Evolutionary conservation across 2,888 invertebrate genomes (phyloP).

Genomic region (Syritta pipiens): DNA sequence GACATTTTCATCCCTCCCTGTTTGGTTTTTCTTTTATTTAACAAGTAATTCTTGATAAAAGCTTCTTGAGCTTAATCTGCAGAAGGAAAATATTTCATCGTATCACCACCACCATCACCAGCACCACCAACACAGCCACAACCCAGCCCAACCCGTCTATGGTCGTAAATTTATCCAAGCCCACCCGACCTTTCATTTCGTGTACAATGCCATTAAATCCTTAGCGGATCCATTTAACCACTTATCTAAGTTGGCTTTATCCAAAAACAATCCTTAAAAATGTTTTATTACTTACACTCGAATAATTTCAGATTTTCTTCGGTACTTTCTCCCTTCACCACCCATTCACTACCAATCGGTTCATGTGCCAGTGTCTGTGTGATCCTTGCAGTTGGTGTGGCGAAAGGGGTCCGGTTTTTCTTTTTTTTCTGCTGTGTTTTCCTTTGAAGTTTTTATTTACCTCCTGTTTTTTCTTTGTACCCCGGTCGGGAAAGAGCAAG

Average conservation of each 20-base stretch:
- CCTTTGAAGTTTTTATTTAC: constrained; percentile 68
- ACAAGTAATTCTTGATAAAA: constrained; percentile 44
- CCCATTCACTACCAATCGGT: not conserved
- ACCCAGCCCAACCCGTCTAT: not conserved
- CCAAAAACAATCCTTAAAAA: constrained; percentile 68
- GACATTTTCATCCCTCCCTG: too few relatives aligned
- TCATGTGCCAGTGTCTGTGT: constrained; percentile 45
- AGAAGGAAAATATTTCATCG: constrained; percentile 52
- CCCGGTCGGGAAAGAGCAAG: constrained; percentile 1
- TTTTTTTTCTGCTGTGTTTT: constrained; percentile 54
- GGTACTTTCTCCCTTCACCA: constrained; percentile 11
- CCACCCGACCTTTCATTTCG: constrained; percentile 54
- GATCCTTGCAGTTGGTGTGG: constrained; percentile 55
- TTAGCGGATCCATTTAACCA: constrained; percentile 69
- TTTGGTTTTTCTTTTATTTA: not conserved
- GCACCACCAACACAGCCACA: not conserved
- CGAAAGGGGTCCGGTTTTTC: constrained; percentile 33
- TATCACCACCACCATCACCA: constrained; percentile 15
- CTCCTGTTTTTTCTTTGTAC: constrained; percentile 38
- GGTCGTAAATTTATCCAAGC: constrained; percentile 34
- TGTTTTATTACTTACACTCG: constrained; percentile 68
- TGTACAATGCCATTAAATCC: constrained; percentile 69
- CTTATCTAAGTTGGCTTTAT: constrained; percentile 69
- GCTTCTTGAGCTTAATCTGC: constrained; percentile 54
- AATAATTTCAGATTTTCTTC: constrained; percentile 67